Evolutionary conservation across 2,113 vertebrate species (phyloP), one percentile per base, ranked within the genome.

Genomic region (Craseonycteris thonglongyai): DNA sequence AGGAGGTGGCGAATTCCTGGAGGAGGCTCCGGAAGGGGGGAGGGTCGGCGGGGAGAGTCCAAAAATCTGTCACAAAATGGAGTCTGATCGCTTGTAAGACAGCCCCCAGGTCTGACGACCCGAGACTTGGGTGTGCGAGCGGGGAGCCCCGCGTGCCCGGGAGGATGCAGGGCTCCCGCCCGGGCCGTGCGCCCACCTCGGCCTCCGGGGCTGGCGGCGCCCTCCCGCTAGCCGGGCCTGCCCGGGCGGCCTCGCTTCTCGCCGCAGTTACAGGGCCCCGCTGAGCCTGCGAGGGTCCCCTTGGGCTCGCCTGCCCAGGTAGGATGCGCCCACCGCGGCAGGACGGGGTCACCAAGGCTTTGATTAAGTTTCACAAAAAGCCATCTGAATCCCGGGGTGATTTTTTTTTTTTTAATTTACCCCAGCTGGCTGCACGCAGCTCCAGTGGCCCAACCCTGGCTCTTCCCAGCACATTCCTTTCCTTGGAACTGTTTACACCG

Each of bases 21-120:
- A 95, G 96, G 94, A 97, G 96, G 91, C 97, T 97, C 93, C 71
- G 93, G 93, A 96, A 95, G 49, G 12, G 94, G 94, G 96, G 79
- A 94, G 89, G 94, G 91, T 88, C 54, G n/a, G 86, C 74, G 49
- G 91, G 91, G 72, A 94, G 93, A 91, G 87, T 97, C 97, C 96
- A 97, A 97, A 97, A 96, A 97, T 88, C 96, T 97, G 96, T 97
- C 96, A 94, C 96, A 97, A 96, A 97, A 97, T 97, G 95, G 97
- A 97, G 95, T 94, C 91, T 94, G 63, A 96, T 95, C 69, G 84
- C 90, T 84, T 92, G 95, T 89, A 84, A 59, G 63, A 88, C 96
- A 92, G 95, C 83, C 88, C 87, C 66, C 71, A 87, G 80, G 81
- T 95, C 93, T 93, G 61, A 91, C 47, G 91, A 94, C 80, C 86